Evolutionary conservation across 2,113 vertebrate genomes (phyloP).

Genomic region (Sander vitreus): DNA sequence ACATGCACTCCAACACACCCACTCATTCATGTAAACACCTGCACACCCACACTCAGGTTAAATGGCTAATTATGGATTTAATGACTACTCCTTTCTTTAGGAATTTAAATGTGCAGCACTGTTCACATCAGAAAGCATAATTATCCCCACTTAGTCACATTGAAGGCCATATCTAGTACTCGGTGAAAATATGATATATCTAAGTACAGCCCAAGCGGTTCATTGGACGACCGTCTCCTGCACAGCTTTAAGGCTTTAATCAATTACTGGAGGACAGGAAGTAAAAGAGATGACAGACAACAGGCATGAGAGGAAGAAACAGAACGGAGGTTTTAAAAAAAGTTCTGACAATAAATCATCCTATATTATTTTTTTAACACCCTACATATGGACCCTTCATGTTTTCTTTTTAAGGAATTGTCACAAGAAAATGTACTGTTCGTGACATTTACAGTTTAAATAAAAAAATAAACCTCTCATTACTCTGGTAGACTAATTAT

Average conservation of each 20-base stretch:
- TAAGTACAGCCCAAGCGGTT: constrained; percentile 5
- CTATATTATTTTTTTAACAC: too few relatives aligned
- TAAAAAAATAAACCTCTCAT: too few relatives aligned
- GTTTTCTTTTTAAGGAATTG: too few relatives aligned
- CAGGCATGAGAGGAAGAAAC: background rate
- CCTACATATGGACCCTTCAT: too few relatives aligned
- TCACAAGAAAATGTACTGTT: too few relatives aligned
- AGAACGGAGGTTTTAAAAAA: too few relatives aligned
- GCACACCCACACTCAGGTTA: constrained; percentile 68
- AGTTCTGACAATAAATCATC: too few relatives aligned
- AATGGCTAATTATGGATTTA: constrained; percentile 96
- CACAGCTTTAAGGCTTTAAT: constrained; percentile 28
- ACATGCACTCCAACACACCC: constrained; percentile 13
- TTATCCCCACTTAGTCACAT: constrained; percentile 93
- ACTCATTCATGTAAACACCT: background rate
- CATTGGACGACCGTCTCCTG: too few relatives aligned
- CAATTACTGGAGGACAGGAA: constrained; percentile 2
- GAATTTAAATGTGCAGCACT: constrained; percentile 94
- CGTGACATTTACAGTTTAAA: too few relatives aligned
- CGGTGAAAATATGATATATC: background rate
- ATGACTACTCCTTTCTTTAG: constrained; percentile 94
- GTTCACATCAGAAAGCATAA: constrained; percentile 86
- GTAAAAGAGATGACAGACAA: background rate
- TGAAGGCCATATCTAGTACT: constrained; percentile 88
- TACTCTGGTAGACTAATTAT: too few relatives aligned